Conservation (phyloP, 1,140 invertebrate species). For the Drosophila pruinosa region DNA sequence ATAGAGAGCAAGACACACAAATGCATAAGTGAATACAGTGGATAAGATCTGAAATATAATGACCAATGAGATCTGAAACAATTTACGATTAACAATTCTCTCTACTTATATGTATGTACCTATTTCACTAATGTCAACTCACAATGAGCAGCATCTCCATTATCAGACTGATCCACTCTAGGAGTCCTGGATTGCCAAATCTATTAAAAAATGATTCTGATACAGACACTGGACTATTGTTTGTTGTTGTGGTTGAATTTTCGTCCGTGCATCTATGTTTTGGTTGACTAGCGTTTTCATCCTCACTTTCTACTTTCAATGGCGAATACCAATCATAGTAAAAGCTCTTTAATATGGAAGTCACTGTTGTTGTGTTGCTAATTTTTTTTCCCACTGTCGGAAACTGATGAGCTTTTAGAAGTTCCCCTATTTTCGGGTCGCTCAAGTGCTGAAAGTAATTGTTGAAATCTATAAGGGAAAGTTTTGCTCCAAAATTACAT, state of each 20-base stretch:
- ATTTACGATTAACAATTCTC: constrained; percentile 22
- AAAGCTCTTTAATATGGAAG: constrained; percentile 33
- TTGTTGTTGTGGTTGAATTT: background rate
- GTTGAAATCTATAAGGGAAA: constrained; percentile 51
- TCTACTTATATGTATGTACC: constrained; percentile 8
- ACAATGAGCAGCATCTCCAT: constrained; percentile 34
- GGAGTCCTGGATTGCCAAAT: background rate
- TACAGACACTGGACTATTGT: background rate
- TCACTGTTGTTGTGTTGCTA: constrained; percentile 28
- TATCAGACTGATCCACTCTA: constrained; percentile 22
- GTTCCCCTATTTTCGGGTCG: background rate
- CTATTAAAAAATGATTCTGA: background rate
- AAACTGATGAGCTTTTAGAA: background rate
- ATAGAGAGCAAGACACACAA: constrained; percentile 40
- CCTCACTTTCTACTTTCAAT: background rate
- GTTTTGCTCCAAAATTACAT: constrained; percentile 16
- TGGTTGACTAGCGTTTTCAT: background rate
- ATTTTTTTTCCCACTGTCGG: background rate
- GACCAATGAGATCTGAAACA: constrained; percentile 58
- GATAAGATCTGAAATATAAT: constrained; percentile 58
- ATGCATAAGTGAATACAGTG: constrained; percentile 31
- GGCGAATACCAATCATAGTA: constrained; percentile 63
- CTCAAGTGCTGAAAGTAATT: constrained; percentile 55
- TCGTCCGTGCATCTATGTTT: background rate
- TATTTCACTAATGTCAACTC: constrained; percentile 39